phyloP scores from a whole-genome alignment of 2,888 invertebrate genomes.

The Dryocosmus kuriphilus region DNA sequence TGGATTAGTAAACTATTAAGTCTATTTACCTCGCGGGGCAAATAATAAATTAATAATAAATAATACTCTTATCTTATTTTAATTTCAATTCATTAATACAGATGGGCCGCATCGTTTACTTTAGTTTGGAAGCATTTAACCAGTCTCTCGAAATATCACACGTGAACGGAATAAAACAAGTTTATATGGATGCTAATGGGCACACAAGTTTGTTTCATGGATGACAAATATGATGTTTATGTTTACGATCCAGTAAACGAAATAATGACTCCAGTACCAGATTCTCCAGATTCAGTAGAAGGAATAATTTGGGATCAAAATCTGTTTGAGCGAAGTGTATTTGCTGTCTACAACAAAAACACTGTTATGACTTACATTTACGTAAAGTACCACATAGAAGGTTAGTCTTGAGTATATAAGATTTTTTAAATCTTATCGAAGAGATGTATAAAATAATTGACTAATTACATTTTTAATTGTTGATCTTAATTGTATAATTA shows the following conservation, averaged over 20 bases:
- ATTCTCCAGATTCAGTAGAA: constrained; percentile 83
- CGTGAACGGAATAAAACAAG: constrained; percentile 84
- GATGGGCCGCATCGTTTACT: constrained; percentile 94
- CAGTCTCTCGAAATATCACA: constrained; percentile 90
- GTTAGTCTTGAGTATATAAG: constrained; percentile 75
- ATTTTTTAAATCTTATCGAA: not conserved
- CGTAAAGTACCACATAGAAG: constrained; percentile 86
- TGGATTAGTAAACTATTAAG: not conserved
- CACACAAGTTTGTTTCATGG: constrained; percentile 89
- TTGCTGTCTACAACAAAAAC: constrained; percentile 88
- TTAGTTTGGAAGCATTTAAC: constrained; percentile 95
- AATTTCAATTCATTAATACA: constrained; percentile 73
- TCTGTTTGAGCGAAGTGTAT: constrained; percentile 89
- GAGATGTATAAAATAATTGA: not conserved
- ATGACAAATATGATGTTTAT: constrained; percentile 89
- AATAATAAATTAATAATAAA: no score
- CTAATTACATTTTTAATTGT: not conserved
- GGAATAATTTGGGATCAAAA: constrained; percentile 97
- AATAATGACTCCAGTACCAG: constrained; percentile 81
- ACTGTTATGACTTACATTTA: constrained; percentile 89
- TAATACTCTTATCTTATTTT: not conserved
- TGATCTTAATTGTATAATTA: not conserved
- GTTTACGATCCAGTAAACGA: constrained; percentile 87
- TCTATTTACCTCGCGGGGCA: not conserved
- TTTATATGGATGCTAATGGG: constrained; percentile 92